Conservation (phyloP, 1,140 invertebrate genomes). For the Plutomurus gul region DNA sequence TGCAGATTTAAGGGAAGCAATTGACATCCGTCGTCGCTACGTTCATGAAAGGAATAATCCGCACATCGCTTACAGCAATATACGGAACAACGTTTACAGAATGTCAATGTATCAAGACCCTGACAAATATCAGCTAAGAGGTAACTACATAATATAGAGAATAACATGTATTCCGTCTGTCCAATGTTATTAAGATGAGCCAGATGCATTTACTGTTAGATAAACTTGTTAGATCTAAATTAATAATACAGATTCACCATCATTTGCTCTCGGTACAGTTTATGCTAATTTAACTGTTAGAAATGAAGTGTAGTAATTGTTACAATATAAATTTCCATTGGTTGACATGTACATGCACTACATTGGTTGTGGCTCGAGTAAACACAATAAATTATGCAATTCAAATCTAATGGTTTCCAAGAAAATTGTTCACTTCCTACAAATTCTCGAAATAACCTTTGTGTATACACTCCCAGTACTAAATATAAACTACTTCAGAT, state of each 20-base stretch:
- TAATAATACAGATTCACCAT: too few species aligned
- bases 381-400: too few species aligned
- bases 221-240: not conserved
- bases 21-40: slow-evolving; percentile 32
- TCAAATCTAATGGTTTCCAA: too few species aligned
- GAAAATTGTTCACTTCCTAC: too few species aligned
- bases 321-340: too few species aligned
- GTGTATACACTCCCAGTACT: not conserved
- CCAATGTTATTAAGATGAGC: not conserved
- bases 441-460: too few species aligned
- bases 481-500: not conserved
- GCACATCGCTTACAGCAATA: not conserved
- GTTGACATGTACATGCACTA: too few species aligned
- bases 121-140: not conserved
- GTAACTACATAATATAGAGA: not conserved
- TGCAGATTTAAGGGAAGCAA: slow-evolving; percentile 30
- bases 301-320: too few species aligned
- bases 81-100: slow-evolving; percentile 35
- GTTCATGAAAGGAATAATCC: slow-evolving; percentile 32
- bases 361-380: too few species aligned
- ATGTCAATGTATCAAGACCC: slow-evolving; percentile 39
- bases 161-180: not conserved
- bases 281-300: too few species aligned
- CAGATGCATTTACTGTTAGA: not conserved
- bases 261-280: too few species aligned